Conservation (phyloP, 2,113 vertebrate species). For the Corythornis madagascariensis region DNA sequence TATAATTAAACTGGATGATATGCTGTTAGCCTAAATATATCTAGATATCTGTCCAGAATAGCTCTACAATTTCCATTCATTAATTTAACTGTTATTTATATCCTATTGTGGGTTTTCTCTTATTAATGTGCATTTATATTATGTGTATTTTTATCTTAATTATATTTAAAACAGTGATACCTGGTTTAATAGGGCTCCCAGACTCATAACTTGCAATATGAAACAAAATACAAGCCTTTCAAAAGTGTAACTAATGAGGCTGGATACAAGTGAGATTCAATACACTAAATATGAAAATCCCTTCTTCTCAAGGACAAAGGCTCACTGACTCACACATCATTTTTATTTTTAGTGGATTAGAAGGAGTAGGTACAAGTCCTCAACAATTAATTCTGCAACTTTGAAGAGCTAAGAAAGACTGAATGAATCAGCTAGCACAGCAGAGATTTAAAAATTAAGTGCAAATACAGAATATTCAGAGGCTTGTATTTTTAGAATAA, state of each 20-base stretch:
- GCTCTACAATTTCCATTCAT: accelerated
- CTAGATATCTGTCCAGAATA: not conserved
- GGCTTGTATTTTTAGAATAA: not conserved
- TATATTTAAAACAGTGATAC: not conserved
- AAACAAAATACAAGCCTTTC: not conserved
- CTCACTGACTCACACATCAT: not conserved
- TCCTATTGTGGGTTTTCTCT: not conserved
- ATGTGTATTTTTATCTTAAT: not conserved
- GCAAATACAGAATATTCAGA: not conserved
- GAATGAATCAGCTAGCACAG: not conserved
- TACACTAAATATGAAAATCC: not conserved
- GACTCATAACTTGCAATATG: not conserved
- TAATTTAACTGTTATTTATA: not conserved
- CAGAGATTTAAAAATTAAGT: not conserved
- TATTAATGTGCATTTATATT: not conserved
- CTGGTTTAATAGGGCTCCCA: not conserved
- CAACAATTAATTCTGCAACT: not conserved
- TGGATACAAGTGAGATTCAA: not conserved
- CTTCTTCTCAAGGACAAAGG: not conserved
- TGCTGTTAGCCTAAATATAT: not conserved
- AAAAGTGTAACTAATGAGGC: not conserved
- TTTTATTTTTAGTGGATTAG: not conserved
- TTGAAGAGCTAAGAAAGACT: not conserved
- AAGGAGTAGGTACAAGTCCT: not conserved
- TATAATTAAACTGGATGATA: not conserved